These are phyloP conservation scores for Lasioglossum figueresi DNA, from an alignment of 2,888 invertebrate genomes.

Conservation along the genomic window DNA sequence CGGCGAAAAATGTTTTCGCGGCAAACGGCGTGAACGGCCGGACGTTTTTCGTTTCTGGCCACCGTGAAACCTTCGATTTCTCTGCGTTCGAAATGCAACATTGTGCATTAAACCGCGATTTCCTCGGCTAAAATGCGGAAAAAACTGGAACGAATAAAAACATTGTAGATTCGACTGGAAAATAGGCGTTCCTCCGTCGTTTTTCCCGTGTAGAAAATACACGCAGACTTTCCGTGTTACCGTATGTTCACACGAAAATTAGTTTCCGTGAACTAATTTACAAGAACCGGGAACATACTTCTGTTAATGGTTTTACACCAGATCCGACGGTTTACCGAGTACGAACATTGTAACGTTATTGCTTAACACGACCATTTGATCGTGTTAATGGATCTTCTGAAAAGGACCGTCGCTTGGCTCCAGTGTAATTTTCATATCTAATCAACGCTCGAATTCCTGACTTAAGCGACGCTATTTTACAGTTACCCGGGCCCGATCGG, in stretches of 20 bases:
- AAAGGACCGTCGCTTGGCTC: not conserved
- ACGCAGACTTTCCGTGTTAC: not conserved
- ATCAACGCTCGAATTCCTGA: slow-evolving; percentile 29
- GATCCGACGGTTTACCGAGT: not conserved
- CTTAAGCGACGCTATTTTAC: slow-evolving; percentile 36
- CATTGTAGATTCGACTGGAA: not conserved
- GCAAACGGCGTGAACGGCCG: not conserved
- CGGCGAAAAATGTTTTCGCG: slow-evolving; percentile 17
- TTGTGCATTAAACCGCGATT: too few relatives aligned
- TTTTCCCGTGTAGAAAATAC: not conserved
- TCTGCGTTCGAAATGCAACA: not conserved
- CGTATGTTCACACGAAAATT: not conserved
- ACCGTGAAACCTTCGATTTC: not conserved
- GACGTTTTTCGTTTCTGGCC: not conserved
- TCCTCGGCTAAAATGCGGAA: not conserved
- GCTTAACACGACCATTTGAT: not conserved
- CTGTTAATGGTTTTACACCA: not conserved
- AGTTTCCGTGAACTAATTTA: not conserved
- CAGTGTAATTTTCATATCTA: slow-evolving; percentile 35
- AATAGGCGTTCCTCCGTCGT: not conserved
- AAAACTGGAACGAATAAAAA: not conserved
- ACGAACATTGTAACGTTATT: not conserved
- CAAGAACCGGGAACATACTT: not conserved
- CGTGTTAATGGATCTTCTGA: not conserved
- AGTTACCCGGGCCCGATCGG: slow-evolving; percentile 36